phyloP scores from a whole-genome alignment of 2,113 vertebrate genomes.

The Antennarius striatus region DNA sequence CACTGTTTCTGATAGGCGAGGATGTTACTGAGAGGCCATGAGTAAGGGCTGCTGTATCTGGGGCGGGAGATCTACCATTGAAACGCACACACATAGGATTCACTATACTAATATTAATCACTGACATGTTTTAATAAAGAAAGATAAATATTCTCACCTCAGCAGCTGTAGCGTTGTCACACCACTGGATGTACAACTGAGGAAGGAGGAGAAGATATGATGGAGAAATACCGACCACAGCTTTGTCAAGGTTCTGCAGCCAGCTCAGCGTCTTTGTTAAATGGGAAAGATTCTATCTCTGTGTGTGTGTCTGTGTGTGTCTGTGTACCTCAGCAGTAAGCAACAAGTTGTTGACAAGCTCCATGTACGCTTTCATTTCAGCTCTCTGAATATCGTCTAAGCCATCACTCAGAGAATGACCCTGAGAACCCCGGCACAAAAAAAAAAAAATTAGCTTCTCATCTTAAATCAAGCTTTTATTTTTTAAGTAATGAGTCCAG shows the following conservation, averaged over 20 bases:
- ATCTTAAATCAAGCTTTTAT: not conserved
- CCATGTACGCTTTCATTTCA: slow-evolving; percentile 98
- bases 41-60: slow-evolving; percentile 81
- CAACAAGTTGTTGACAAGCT: slow-evolving; percentile 92
- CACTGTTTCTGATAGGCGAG: slow-evolving; percentile 95
- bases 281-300: no score
- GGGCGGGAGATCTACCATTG: slow-evolving; percentile 75
- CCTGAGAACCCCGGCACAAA: slow-evolving; percentile 72
- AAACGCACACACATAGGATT: not conserved
- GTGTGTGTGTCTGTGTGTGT: not conserved
- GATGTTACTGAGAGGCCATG: slow-evolving; percentile 79
- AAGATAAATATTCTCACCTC: slow-evolving; percentile 76
- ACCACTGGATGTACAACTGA: slow-evolving; percentile 97
- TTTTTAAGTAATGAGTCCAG: no score
- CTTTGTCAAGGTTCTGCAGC: not conserved
- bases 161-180: slow-evolving; percentile 91
- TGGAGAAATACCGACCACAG: not conserved
- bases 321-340: slow-evolving; percentile 92
- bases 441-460: not conserved
- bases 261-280: no score
- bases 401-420: slow-evolving; percentile 92
- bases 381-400: slow-evolving; percentile 95
- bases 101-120: not conserved
- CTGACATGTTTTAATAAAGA: not conserved
- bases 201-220: slow-evolving; percentile 34